A percentile compares a stretch with the other conserved stretches of the same genome.
Evolutionary conservation across 2,888 invertebrate species (phyloP).

Genomic region (Stenolophus ochropezus): DNA sequence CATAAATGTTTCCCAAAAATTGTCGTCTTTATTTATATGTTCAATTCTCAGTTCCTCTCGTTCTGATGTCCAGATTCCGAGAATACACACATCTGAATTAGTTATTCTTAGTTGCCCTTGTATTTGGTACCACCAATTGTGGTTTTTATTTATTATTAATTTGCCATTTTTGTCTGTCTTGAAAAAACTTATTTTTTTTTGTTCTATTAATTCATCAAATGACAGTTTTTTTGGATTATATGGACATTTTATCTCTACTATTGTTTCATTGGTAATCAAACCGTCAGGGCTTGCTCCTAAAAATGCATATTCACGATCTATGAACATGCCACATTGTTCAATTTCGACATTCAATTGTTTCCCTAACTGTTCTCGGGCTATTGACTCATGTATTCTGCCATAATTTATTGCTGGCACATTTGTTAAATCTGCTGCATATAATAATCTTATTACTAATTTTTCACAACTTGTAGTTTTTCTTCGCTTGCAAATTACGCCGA

Average conservation of each 20-base stretch:
- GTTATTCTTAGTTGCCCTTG: slow-evolving; percentile 51
- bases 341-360: neutral
- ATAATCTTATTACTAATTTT: neutral
- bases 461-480: slow-evolving; percentile 30
- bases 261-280: neutral
- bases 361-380: neutral
- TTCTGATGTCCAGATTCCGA: slow-evolving; percentile 38
- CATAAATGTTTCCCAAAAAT: slow-evolving; percentile 10
- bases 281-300: slow-evolving; percentile 12
- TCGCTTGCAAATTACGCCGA: slow-evolving; percentile 5
- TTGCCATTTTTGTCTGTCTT: slow-evolving; percentile 10
- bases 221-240: slow-evolving; percentile 4
- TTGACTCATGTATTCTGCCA: neutral
- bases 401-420: neutral
- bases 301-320: neutral
- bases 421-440: neutral
- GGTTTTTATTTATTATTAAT: slow-evolving; percentile 46
- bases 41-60: slow-evolving; percentile 20
- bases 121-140: slow-evolving; percentile 54
- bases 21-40: neutral
- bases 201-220: neutral
- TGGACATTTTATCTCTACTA: slow-evolving; percentile 9
- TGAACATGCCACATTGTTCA: slow-evolving; percentile 7
- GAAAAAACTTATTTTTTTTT: neutral
- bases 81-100: slow-evolving; percentile 38